Evolutionary conservation across 2,113 vertebrate genomes (phyloP), one percentile per base, ranked within the genome.

Genomic region (Cavia porcellus): DNA sequence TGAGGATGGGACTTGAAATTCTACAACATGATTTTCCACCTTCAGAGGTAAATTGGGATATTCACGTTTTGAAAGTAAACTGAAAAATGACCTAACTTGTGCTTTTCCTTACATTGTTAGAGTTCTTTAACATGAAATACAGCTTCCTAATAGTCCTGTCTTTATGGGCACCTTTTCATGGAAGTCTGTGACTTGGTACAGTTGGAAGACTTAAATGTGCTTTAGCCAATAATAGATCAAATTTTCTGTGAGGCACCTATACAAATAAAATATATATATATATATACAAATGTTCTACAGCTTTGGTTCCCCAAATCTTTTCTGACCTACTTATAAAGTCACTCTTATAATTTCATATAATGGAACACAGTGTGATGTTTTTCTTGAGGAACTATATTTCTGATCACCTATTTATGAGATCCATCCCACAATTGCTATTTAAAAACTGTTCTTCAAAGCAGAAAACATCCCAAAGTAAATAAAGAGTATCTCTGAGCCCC

Each of bases 41-140:
- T 88, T 50, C 35, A 45, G 11, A 70, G 28, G 7, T 82, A 92
- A 85, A 86, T 66, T 57, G 57, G 57, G 57, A 86, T 92, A 81
- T 19, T 95, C 17, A 6, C 77, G 75, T 86, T 89, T 92, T 83
- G 38, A 79, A 96, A 89, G 84, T 82, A 93, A 90, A 20, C 59
- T 79, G 64, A 82, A 95, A 83, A 66, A 30, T 72, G 55, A 64
- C 25, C 9, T 79, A 25, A 9, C 64, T 94, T 93, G 22, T 90
- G n/a, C 7, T 92, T 90, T 92, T 89, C 72, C 45, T 64, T 75
- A 83, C 1, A 5, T 64, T 64, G 4, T 45, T 62, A 0, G 24
- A 92, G 80, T 59, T 68, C 90, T 85, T 30, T 81, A 72, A 77
- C 77, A 86, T n/a, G 62, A 82, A 66, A 50, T 35, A 5, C 30